These are phyloP conservation scores for Andrena camellia DNA, from an alignment of 2,888 invertebrate genomes.

Conservation along the genomic window DNA sequence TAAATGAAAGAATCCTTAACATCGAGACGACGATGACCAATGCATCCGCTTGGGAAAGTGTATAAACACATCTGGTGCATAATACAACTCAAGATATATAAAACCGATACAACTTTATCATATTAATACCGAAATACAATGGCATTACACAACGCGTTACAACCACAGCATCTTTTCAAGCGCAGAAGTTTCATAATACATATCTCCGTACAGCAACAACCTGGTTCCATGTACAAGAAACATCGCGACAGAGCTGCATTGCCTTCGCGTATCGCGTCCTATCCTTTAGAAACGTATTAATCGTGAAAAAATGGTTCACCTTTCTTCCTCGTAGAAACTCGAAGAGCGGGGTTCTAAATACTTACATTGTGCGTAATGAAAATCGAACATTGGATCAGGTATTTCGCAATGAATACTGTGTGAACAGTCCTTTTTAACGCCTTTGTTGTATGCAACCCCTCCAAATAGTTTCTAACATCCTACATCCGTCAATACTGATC, in stretches of 20 bases:
- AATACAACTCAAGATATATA: neutral
- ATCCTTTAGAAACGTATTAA: slow-evolving; percentile 3
- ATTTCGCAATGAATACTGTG: slow-evolving; percentile 1
- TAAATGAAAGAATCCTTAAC: no score
- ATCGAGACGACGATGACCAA: no score
- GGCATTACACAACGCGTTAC: slow-evolving; percentile 19
- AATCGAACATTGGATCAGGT: neutral
- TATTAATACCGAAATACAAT: slow-evolving; percentile 32
- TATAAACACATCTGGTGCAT: no score
- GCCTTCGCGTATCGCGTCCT: neutral
- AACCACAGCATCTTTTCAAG: neutral
- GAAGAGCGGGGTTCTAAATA: slow-evolving; percentile 1
- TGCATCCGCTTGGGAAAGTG: no score
- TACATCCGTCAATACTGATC: neutral
- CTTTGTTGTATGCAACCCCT: neutral
- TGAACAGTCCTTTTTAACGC: neutral
- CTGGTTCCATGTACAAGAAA: slow-evolving; percentile 2
- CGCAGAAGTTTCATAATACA: neutral
- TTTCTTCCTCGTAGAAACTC: slow-evolving; percentile 2
- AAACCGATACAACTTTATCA: slow-evolving; percentile 64
- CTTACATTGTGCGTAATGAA: slow-evolving; percentile 8
- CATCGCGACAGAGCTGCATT: neutral
- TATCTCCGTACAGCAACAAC: neutral
- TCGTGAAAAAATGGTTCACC: neutral
- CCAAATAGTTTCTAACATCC: neutral